A percentile compares a stretch with the other conserved stretches of the same genome.
Evolutionary conservation across 2,113 vertebrate genomes (phyloP).

Genomic region (Cyanoramphus novaezelandiae): DNA sequence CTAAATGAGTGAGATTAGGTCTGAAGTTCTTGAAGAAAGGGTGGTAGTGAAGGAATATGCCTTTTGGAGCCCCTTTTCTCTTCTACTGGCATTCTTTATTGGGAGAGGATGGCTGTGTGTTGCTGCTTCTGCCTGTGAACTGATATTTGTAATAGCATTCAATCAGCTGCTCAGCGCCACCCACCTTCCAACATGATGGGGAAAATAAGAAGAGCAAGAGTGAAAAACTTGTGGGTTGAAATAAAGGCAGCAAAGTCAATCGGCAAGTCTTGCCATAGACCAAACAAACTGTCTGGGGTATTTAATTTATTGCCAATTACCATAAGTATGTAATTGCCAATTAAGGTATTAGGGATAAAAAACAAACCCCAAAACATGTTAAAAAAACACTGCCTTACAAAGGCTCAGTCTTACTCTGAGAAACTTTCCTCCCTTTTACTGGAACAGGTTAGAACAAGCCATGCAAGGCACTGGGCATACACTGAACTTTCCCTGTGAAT

Average conservation of each 20-base stretch:
- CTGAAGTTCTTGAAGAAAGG: neutral
- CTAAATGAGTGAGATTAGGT: neutral
- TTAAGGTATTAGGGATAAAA: fast-evolving
- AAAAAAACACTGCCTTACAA: neutral
- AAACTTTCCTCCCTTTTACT: neutral
- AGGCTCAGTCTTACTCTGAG: neutral
- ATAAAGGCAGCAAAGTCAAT: neutral
- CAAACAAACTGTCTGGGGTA: neutral
- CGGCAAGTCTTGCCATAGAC: neutral
- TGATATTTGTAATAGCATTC: neutral
- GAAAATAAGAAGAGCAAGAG: neutral
- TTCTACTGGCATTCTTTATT: neutral
- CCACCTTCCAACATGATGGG: neutral
- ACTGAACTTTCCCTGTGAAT: neutral
- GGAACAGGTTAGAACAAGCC: neutral
- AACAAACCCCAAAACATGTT: neutral
- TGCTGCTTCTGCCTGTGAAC: neutral
- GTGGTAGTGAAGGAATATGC: neutral
- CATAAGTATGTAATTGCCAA: neutral
- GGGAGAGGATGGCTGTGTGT: neutral
- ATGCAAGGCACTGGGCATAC: neutral
- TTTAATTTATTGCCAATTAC: neutral
- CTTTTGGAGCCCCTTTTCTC: neutral
- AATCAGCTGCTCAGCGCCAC: fast-evolving
- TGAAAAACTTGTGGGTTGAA: neutral